Evolutionary conservation across 2,797 vertebrate genomes (phyloP), one percentile per base, ranked within the genome.

Genomic region (Neostethus bicornis): DNA sequence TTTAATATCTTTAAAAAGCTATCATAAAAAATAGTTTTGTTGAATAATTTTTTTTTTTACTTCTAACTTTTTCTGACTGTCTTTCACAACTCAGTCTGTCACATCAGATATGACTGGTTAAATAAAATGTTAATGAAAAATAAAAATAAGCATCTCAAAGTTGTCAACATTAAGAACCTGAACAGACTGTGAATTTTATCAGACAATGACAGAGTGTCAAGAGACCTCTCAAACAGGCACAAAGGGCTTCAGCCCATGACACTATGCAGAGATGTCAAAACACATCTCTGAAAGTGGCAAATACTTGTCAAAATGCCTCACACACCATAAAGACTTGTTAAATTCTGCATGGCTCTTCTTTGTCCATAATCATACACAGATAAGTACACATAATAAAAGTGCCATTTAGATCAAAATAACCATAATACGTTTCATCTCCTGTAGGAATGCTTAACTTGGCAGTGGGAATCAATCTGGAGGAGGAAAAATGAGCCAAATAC

Each of bases 121-220:
- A 13, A 12, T 47, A 35, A 37, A 37, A 19, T 38, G 35, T 17
- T 16, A 8, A 19, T 39, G 17, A 39, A 39, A 26, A 28, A 46
- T 10, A 6, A 9, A 37, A 7, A 35, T 37, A 16, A 29, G 4
- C 37, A 50, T 71, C n/a, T n/a, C n/a, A 53, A 41, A 16, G 32
- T 48, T 46, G 25, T 16, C 54, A 44, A 24, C 31, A 39, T 45
- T 53, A 48, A 53, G 66, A 68, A 70, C 55, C 68, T 42, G 19
- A 51, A 60, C 20, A 66, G 70, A 68, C 32, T 43, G 37, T 34
- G 64, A 76, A 53, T 60, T 53, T 34, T 75, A 56, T 68, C 70
- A 75, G 37, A 75, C 61, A 59, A 79, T 77, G 70, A 84, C 79
- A 81, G 52, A 53, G 79, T 69, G 72, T 75, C 79, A 76, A 69